Evolutionary conservation across 2,888 invertebrate genomes (phyloP), one percentile per base, ranked within the genome.

Genomic region (Stictocephala bisonia): DNA sequence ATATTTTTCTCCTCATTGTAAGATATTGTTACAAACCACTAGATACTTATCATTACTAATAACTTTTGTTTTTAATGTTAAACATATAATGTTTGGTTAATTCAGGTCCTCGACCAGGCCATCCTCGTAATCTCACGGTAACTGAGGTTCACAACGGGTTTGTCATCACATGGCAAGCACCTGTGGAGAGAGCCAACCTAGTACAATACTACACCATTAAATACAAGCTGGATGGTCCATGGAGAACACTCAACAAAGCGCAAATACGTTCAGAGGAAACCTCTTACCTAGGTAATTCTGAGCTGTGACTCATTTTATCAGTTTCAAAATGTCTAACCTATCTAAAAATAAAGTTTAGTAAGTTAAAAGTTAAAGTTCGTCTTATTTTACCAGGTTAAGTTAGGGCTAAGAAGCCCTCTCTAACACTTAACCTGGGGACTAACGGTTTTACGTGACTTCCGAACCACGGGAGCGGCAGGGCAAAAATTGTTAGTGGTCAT

Each of bases 141-240:
- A 92, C 92, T 64, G 95, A 95, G 86, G 91, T 94, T 78, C 91
- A 92, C 84, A 94, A 95, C 84, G 95, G 95, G 78, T 95, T 96
- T 85, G 89, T 94, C 79, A 94, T 97, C 83, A 91, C 93, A 80
- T 96, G 96, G 96, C 91, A 93, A 85, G 89, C 91, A 80, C 96
- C 96, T 27, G 82, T 91, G 79, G 95, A 96, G 84, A 89, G 91
- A 79, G 89, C 92, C 69, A 90, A 92, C 81, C 88, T 94, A 76
- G 91, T 96, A 79, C 92, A 93, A 85, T 93, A 93, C 86, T 96
- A 96, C 86, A 93, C 93, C 78, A 95, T 96, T 85, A 94, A 95
- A 86, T 96, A 95, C 86, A 91, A 93, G 83, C 94, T 94, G 60
- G 95, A 95, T 84, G 93, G 94, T 77, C 90, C 91, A 81, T 95